Evolutionary conservation across 2,797 vertebrate genomes (phyloP), one percentile per base, ranked within the genome.

Genomic region (Falco naumanni): DNA sequence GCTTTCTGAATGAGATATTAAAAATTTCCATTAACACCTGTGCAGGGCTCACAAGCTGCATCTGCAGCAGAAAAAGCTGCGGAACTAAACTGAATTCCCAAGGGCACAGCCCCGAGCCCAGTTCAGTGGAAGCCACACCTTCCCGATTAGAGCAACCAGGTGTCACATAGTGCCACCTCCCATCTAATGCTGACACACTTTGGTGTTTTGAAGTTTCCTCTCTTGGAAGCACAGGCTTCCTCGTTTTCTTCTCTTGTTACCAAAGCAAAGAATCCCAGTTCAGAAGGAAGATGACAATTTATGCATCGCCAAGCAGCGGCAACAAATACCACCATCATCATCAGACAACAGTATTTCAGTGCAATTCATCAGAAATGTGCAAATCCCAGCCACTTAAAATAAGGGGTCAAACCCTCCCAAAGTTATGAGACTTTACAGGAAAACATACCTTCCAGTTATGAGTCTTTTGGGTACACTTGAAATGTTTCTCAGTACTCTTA

Each of bases 51-150:
- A 2, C n/a, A 26, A 60, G 59, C 65, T 21, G 3, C 50, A 21
- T 1, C 21, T 41, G 70, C 63, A 66, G 56, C 59, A 63, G n/a
- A 4, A 81, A 34, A 59, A 86, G 76, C 84, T 39, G 65, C 0
- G 0, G 56, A 54, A 56, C 64, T 60, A 6, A 84, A 56, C 50
- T 2, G 4, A 84, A 53, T 57, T 68, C 66, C 86, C 61, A 60
- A 59, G 82, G 87, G 72, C n/a, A 54, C 4, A 0, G 64, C 47
- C 1, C 53, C 53, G 54, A 0, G 0, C 84, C 33, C 5, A 0
- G 60, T 4, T 29, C 43, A 26, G 41, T 19, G 28, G 26, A 28
- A 72, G 64, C 64, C 71, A 57, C 79, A 76, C 66, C 88, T 74
- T 56, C 21, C 31, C 8, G 1, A 4, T 7, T 0, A 13, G 15